Percentiles rank a stretch among this genome's conserved stretches.
These are phyloP conservation scores for Drosophila punjabiensis DNA, from an alignment of 1,140 invertebrate species.

Conservation along the genomic window DNA sequence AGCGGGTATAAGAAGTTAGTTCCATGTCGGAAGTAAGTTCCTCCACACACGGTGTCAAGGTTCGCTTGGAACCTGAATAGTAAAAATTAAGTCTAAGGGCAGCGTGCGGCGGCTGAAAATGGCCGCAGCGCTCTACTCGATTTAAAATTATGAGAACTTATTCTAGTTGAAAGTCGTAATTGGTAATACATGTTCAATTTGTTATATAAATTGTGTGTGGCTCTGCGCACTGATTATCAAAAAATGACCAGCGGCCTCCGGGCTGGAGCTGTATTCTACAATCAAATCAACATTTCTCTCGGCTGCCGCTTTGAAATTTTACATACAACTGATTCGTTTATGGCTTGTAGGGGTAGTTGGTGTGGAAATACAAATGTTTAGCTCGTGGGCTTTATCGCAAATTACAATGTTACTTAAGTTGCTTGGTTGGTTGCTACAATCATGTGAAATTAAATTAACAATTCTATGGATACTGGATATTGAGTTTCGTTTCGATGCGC, in stretches of 20 bases:
- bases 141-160: conserved; percentile 75
- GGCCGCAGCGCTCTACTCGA: conserved; percentile 56
- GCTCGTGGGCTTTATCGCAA: conserved; percentile 40
- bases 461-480: conserved; percentile 60
- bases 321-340: conserved; percentile 31
- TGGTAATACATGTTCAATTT: conserved; percentile 61
- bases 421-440: conserved; percentile 46
- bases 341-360: conserved; percentile 28
- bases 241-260: conserved; percentile 55
- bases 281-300: conserved; percentile 41
- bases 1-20: conserved; percentile 52
- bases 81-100: conserved; percentile 66
- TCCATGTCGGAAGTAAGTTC: conserved; percentile 40
- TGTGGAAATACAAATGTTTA: conserved; percentile 59
- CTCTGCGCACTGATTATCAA: conserved; percentile 79
- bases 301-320: conserved; percentile 59
- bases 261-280: conserved; percentile 31
- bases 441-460: conserved; percentile 61
- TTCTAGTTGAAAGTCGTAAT: conserved; percentile 67
- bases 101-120: conserved; percentile 52
- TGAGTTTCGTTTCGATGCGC: conserved; percentile 43
- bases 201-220: conserved; percentile 46
- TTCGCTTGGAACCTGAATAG: conserved; percentile 52
- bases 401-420: conserved; percentile 66
- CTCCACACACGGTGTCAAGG: conserved; percentile 27